These are phyloP conservation scores for Euglossa dilemma DNA, from an alignment of 1,140 invertebrate species.

Conservation along the genomic window DNA sequence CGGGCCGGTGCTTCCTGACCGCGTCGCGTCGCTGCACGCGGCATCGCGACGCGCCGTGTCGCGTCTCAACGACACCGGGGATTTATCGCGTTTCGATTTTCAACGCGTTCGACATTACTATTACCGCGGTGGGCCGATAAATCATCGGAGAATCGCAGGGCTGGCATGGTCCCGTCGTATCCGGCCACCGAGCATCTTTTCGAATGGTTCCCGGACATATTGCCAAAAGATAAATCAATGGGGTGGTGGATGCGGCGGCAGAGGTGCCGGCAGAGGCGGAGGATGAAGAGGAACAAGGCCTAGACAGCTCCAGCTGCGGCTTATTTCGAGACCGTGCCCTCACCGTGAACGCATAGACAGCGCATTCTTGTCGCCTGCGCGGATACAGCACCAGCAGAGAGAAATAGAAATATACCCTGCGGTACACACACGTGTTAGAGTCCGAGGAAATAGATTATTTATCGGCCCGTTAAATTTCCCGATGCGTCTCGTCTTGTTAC, in stretches of 20 bases:
- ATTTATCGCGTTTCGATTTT: neutral
- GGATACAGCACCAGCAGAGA: neutral
- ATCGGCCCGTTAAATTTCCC: conserved; percentile 50
- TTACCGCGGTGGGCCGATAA: neutral
- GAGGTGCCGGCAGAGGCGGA: neutral
- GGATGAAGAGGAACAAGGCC: conserved; percentile 14
- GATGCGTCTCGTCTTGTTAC: conserved; percentile 28
- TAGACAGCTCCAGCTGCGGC: conserved; percentile 65
- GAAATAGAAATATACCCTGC: neutral
- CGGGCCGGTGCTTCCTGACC: neutral
- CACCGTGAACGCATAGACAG: conserved; percentile 21
- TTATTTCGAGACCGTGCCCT: conserved; percentile 52
- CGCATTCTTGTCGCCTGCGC: conserved; percentile 10
- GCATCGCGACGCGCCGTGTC: too few species aligned
- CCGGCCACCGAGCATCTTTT: conserved; percentile 10
- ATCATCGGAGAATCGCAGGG: conserved; percentile 6
- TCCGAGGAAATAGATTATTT: conserved; percentile 66
- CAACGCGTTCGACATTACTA: conserved; percentile 8
- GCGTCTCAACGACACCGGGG: neutral
- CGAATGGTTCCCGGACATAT: conserved; percentile 17
- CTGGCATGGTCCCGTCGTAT: neutral
- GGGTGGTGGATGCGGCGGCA: conserved; percentile 27
- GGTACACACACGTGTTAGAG: neutral
- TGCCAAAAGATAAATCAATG: conserved; percentile 61
- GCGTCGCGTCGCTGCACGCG: too few species aligned